Evolutionary conservation across 2,888 invertebrate genomes (phyloP).

Genomic region (Tipula lateralis): DNA sequence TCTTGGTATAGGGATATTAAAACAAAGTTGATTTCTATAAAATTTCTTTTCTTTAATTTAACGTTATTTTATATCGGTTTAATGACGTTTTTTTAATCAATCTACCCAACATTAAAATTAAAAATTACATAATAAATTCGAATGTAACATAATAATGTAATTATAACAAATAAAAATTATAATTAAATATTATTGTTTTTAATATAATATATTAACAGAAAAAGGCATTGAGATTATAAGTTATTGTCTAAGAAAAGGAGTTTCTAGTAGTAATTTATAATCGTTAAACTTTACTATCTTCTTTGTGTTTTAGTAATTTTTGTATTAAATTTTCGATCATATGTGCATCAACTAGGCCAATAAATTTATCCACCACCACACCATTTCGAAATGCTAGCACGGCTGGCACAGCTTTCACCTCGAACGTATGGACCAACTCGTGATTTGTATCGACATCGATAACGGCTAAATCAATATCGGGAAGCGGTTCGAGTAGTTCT

Average conservation of each 20-base stretch:
- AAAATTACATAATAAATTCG: not conserved
- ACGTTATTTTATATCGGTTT: not conserved
- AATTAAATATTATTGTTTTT: not conserved
- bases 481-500: conserved; percentile 67
- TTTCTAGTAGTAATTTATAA: not conserved
- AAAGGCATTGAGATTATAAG: not conserved
- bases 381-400: conserved; percentile 78
- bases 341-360: conserved; percentile 75
- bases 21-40: not conserved
- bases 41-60: not conserved
- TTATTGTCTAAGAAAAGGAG: not conserved
- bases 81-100: not conserved
- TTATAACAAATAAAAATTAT: not conserved
- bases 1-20: not conserved
- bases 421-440: conserved; percentile 74
- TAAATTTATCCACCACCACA: conserved; percentile 79
- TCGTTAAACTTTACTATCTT: conserved; percentile 28
- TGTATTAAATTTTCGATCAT: conserved; percentile 75
- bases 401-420: conserved; percentile 78
- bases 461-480: conserved; percentile 70
- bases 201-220: not conserved
- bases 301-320: conserved; percentile 48
- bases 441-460: conserved; percentile 78
- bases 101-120: not conserved
- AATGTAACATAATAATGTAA: not conserved